Percentiles rank a stretch among this genome's conserved stretches.
These are phyloP conservation scores for Odontesthes bonariensis DNA, from an alignment of 2,113 vertebrate species.

Conservation along the genomic window DNA sequence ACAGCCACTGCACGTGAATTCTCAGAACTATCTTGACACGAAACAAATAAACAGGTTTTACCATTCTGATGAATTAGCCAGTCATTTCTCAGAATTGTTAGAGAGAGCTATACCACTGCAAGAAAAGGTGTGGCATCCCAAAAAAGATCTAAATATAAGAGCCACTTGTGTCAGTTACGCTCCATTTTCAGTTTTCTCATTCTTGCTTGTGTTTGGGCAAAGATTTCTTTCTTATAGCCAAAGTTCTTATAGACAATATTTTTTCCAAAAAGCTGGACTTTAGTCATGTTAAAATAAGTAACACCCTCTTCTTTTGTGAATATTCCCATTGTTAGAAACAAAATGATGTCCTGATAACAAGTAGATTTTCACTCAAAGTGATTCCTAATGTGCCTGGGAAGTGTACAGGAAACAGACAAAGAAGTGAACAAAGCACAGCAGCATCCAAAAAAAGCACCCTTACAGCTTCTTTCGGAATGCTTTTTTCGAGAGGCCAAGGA, in stretches of 20 bases:
- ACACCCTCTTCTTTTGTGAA: not conserved
- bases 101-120: not conserved
- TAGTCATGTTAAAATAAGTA: not conserved
- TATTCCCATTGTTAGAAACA: not conserved
- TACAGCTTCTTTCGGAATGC: slow-evolving; percentile 27
- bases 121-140: too few relatives aligned
- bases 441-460: not conserved
- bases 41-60: not conserved
- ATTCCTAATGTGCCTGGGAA: not conserved
- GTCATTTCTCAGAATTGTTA: not conserved
- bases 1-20: not conserved
- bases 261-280: not conserved
- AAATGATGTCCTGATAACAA: not conserved
- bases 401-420: not conserved
- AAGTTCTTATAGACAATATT: too few relatives aligned
- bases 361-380: not conserved
- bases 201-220: too few relatives aligned
- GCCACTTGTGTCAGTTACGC: too few relatives aligned
- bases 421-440: not conserved
- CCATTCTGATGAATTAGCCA: not conserved
- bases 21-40: not conserved
- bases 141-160: too few relatives aligned
- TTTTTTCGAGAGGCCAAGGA: slow-evolving; percentile 28
- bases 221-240: too few relatives aligned
- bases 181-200: too few relatives aligned